Percentiles rank a stretch among this genome's conserved stretches.
phyloP scores from a whole-genome alignment of 2,888 invertebrate genomes.

The Parnassius mnemosyne region DNA sequence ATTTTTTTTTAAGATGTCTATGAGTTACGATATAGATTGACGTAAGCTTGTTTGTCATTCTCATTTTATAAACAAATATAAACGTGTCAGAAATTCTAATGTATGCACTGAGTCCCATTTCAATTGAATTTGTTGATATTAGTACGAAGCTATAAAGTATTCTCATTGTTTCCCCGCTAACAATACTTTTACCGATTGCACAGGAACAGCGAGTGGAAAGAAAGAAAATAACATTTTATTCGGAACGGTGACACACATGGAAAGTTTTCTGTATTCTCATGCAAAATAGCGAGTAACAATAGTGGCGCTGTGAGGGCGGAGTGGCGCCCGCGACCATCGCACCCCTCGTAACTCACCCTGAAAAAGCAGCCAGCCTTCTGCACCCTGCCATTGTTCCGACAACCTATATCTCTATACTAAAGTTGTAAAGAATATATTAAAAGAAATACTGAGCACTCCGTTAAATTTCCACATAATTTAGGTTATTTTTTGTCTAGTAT shows the following conservation, averaged over 20 bases:
- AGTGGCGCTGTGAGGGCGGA: slow-evolving; percentile 43
- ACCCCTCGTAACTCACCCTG: slow-evolving; percentile 54
- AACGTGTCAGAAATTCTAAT: no score
- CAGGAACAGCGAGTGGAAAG: slow-evolving; percentile 60
- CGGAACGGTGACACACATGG: slow-evolving; percentile 68
- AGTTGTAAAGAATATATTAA: slow-evolving; percentile 21
- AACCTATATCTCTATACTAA: slow-evolving; percentile 36
- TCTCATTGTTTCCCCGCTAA: slow-evolving; percentile 57
- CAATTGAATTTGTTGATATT: slow-evolving; percentile 20
- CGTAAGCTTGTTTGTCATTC: no score
- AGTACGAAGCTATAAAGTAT: slow-evolving; percentile 34
- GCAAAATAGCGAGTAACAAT: slow-evolving; percentile 72
- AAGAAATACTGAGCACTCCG: slow-evolving; percentile 20
- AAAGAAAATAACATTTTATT: slow-evolving; percentile 74
- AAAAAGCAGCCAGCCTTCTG: slow-evolving; percentile 49
- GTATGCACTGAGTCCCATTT: background rate
- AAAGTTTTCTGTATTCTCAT: slow-evolving; percentile 73
- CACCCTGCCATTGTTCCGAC: slow-evolving; percentile 37
- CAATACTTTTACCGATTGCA: slow-evolving; percentile 66
- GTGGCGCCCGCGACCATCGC: slow-evolving; percentile 47
- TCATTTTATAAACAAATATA: no score
- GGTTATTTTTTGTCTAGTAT: slow-evolving; percentile 11
- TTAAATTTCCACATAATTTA: slow-evolving; percentile 15
- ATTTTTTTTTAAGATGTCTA: no score
- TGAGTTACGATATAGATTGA: no score